Base-by-base conservation (phyloP, 2,888 invertebrate species). In the Scaeva pyrastri region DNA sequence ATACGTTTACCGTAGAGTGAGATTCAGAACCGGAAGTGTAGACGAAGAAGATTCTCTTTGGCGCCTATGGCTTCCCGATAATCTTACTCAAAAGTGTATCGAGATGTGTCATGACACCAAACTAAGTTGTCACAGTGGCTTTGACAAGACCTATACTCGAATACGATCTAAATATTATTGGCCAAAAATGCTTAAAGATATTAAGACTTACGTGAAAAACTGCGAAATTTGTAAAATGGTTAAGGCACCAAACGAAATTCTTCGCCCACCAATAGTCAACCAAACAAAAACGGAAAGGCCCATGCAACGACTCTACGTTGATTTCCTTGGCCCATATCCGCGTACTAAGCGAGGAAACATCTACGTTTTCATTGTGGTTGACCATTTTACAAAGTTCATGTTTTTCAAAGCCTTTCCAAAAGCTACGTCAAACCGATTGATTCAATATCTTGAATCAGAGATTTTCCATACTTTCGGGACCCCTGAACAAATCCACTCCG, bases 291-390 rank as follows among this genome's bases (percentile, higher is more conserved):
- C 45, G 1, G 45, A 45, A 45, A 45, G 45, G 45, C 45, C 45
- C 45, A 45, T 45, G 45, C 45, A 45, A 45, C 14, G 45, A 45
- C 45, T 45, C 45, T 45, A 45, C 45, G 45, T 45, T n/a, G 45
- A 45, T 45, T 45, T 45, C n/a, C n/a, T 45, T 14, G 45, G 45
- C 45, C 45, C 45, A n/a, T 45, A 45, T 45, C 45, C 45, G 16
- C 45, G 45, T 45, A 45, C 45, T 2, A 45, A 45, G 45, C 45
- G 45, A 45, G 45, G 45, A n/a, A 45, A 45, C 16, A 45, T 45
- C 4, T 26, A 23, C 26, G 55, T 55, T 55, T 55, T 55, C 12
- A 23, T 55, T 14, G 55, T 55, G n/a, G n/a, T n/a, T n/a, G n/a
- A n/a, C n/a, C n/a, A n/a, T n/a, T n/a, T n/a, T n/a, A n/a, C n/a